A percentile compares a stretch with the other conserved stretches of the same genome.
phyloP scores from a whole-genome alignment of 2,797 vertebrate species.

The Helostoma temminkii region DNA sequence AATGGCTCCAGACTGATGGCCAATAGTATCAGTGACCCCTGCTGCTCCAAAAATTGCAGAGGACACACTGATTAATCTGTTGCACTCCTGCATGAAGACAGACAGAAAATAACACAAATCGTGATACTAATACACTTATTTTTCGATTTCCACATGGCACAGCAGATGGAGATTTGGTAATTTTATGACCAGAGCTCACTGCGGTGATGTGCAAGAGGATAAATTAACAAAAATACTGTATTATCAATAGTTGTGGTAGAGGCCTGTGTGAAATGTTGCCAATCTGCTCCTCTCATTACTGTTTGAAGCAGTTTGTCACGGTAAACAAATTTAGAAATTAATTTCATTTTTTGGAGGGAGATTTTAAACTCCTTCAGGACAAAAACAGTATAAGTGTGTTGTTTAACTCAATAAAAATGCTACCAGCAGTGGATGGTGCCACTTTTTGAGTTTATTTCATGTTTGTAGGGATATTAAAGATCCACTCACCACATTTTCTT shows the following conservation, averaged over 20 bases:
- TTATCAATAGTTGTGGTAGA: slow-evolving; percentile 23
- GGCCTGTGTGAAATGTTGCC: slow-evolving; percentile 3
- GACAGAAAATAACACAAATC: slow-evolving; percentile 44
- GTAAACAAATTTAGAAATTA: slow-evolving; percentile 31
- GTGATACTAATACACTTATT: slow-evolving; percentile 40
- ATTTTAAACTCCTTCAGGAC: slow-evolving; percentile 29
- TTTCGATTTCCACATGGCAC: slow-evolving; percentile 36
- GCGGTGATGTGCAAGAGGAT: slow-evolving; percentile 12
- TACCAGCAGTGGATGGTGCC: neutral
- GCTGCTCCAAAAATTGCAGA: slow-evolving; percentile 64
- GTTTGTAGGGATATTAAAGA: neutral
- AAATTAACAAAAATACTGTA: slow-evolving; percentile 14
- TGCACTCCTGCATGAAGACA: slow-evolving; percentile 46
- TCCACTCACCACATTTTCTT: neutral
- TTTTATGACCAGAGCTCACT: slow-evolving; percentile 52
- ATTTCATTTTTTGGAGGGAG: slow-evolving; percentile 33
- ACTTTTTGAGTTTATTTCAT: neutral
- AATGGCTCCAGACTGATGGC: slow-evolving; percentile 37
- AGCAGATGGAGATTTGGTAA: slow-evolving; percentile 46
- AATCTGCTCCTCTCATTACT: slow-evolving; percentile 36
- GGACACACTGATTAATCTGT: slow-evolving; percentile 63
- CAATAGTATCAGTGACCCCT: slow-evolving; percentile 49
- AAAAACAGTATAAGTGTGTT: slow-evolving; percentile 21
- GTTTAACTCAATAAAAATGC: slow-evolving; percentile 18
- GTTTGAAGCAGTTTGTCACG: slow-evolving; percentile 34